Conservation (phyloP, 2,797 vertebrate genomes). For the Apodemus agrarius region DNA sequence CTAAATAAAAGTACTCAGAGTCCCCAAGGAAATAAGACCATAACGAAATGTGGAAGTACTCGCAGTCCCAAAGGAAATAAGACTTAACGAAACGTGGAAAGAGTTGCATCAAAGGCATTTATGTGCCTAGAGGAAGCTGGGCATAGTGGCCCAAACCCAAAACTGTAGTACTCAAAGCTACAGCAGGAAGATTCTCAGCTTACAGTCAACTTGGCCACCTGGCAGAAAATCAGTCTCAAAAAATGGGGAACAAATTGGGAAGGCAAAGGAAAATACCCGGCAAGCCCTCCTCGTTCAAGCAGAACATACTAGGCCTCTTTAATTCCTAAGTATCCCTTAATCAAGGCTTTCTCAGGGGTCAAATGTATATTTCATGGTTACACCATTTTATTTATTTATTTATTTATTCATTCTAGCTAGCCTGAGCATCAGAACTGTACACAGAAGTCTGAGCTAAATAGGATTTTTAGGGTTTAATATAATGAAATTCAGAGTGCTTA, state of each 20-base stretch:
- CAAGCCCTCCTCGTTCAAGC: neutral
- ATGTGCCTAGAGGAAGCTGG: neutral
- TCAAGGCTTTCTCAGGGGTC: neutral
- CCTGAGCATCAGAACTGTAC: neutral
- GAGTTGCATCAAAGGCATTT: neutral
- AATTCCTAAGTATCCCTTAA: neutral
- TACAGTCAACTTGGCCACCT: neutral
- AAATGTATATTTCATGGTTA: neutral
- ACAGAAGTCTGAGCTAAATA: neutral
- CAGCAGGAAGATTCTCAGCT: neutral
- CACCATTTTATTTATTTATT: too few species aligned
- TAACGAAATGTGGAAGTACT: neutral
- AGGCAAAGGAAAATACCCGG: neutral
- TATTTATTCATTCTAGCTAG: neutral
- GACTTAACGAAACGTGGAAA: neutral
- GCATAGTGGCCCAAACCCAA: neutral
- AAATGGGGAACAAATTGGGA: neutral
- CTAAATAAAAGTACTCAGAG: neutral
- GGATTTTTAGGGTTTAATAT: conserved; percentile 1
- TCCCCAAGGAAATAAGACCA: neutral
- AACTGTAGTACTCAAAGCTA: neutral
- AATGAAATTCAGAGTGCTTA: neutral
- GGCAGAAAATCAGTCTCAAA: neutral
- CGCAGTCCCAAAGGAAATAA: neutral
- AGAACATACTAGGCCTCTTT: neutral